phyloP scores from a whole-genome alignment of 2,113 vertebrate genomes.

The Oryzias melastigma region DNA sequence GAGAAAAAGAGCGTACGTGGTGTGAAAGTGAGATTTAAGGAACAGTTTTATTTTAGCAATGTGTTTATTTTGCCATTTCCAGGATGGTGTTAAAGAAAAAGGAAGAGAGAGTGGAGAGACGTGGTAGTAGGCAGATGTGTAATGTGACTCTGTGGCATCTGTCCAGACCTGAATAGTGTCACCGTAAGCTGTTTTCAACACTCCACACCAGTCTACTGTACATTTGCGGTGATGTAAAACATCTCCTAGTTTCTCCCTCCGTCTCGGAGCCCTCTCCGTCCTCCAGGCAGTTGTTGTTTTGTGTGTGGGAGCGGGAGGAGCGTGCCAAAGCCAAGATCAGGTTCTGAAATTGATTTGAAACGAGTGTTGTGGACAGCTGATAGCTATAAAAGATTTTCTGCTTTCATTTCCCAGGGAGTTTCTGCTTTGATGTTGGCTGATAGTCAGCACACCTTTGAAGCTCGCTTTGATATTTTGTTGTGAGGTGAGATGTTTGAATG shows the following conservation, averaged over 20 bases:
- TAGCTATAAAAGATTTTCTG: slow-evolving; percentile 72
- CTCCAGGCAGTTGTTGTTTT: slow-evolving; percentile 42
- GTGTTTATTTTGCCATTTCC: slow-evolving; percentile 66
- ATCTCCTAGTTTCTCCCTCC: slow-evolving; percentile 55
- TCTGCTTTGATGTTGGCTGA: slow-evolving; percentile 69
- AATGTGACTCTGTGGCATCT: slow-evolving; percentile 68
- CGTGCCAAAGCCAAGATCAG: slow-evolving; percentile 71
- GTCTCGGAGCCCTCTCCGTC: slow-evolving; percentile 32
- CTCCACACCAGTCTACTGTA: slow-evolving; percentile 62
- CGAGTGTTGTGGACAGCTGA: slow-evolving; percentile 77
- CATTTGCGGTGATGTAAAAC: slow-evolving; percentile 79
- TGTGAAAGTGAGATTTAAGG: slow-evolving; percentile 6
- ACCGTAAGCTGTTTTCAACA: slow-evolving; percentile 65
- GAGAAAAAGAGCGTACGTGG: not conserved
- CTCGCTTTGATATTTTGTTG: slow-evolving; percentile 44
- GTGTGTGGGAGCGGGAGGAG: slow-evolving; percentile 37
- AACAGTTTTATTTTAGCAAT: slow-evolving; percentile 40
- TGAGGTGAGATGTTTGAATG: slow-evolving; percentile 27
- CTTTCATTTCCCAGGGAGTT: slow-evolving; percentile 72
- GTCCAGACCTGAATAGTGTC: slow-evolving; percentile 68
- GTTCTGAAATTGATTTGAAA: slow-evolving; percentile 78
- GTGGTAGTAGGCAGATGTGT: slow-evolving; percentile 42
- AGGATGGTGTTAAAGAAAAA: slow-evolving; percentile 41
- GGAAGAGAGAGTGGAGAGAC: slow-evolving; percentile 18
- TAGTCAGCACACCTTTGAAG: slow-evolving; percentile 63